Percentiles rank a stretch among this genome's conserved stretches.
These are phyloP conservation scores for Scolanthus callimorphus DNA, from an alignment of 92 coral and sea anemone genomes.

Conservation along the genomic window DNA sequence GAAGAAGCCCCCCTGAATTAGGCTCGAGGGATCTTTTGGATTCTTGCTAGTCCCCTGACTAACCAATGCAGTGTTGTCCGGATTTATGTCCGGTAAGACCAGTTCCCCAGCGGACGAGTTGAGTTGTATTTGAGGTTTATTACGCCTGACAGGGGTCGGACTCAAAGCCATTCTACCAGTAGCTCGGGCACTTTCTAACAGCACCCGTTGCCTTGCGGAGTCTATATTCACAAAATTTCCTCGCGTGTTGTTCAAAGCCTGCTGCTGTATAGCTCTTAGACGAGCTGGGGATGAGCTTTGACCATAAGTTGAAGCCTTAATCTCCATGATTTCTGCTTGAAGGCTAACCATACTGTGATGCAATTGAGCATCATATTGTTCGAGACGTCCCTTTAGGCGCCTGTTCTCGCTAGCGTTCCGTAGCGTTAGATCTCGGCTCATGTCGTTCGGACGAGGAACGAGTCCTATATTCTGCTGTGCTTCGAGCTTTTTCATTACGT, in stretches of 20 bases:
- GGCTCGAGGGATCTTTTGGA: background rate
- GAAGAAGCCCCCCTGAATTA: too few relatives aligned
- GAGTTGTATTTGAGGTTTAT: background rate
- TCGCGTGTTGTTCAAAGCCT: background rate
- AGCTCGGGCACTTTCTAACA: background rate
- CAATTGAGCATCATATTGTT: constrained; percentile 65
- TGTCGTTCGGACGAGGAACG: constrained; percentile 49
- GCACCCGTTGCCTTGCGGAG: background rate
- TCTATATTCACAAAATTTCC: background rate
- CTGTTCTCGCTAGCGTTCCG: constrained; percentile 83
- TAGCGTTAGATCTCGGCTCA: constrained; percentile 64
- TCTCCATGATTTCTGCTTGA: constrained; percentile 81
- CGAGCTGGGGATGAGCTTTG: background rate
- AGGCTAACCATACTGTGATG: constrained; percentile 74
- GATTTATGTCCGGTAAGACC: constrained; percentile 46
- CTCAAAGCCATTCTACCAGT: background rate
- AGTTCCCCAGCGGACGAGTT: background rate
- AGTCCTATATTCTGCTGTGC: constrained; percentile 11
- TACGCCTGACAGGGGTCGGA: background rate
- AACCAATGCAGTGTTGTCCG: constrained; percentile 31
- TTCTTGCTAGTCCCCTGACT: background rate
- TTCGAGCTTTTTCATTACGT: constrained; percentile 28
- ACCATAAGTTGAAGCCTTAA: constrained; percentile 38
- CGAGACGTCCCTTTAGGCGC: constrained; percentile 61
- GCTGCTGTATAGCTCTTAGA: background rate